Evolutionary conservation across 2,113 vertebrate genomes (phyloP), one percentile per base, ranked within the genome.

Genomic region (Myiozetetes cayanensis): DNA sequence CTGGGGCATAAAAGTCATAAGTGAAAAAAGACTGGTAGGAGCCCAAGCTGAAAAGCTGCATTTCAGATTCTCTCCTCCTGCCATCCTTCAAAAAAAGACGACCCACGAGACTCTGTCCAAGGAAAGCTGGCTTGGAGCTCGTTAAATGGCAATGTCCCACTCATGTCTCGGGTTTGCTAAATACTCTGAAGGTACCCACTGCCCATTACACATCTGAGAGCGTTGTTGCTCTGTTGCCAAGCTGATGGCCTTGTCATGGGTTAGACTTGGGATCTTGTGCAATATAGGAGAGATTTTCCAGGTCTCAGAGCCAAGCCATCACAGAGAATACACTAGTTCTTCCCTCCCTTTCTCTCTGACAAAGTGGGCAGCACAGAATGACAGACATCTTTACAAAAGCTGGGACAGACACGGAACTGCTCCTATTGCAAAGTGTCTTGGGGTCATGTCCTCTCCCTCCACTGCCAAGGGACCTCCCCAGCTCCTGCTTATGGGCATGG

Each of bases 201-300:
- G 59, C 44, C 76, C 58, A 16, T 33, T 25, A 30, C 30, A 30
- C 0, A 7, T 37, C 30, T 0, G 0, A 52, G 39, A 61, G 55
- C 5, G 4, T 25, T 43, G 73, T 31, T 0, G 4, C 70, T 35
- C 43, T 59, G 39, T 47, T 9, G 4, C 58, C 77, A 85, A 44
- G 20, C 0, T 25, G 35, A 59, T 12, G 41, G 85, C 65, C 59
- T 86, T 77, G 53, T 43, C 62, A 28, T 0, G 10, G 74, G 78
- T 47, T 28, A 43, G 21, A 33, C 21, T 77, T 0, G 1, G 55
- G 43, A 47, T 33, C 49, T 39, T 77, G 37, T 67, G 41, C 30
- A 59, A 72, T 16, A 50, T 0, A 70, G 39, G 30, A 33, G 27
- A 56, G 25, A 53, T 46, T 41, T 89, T 50, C 47, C 25, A 70